Evolutionary conservation across 2,797 vertebrate species (phyloP), one percentile per base, ranked within the genome.

Genomic region (Vultur gryphus): DNA sequence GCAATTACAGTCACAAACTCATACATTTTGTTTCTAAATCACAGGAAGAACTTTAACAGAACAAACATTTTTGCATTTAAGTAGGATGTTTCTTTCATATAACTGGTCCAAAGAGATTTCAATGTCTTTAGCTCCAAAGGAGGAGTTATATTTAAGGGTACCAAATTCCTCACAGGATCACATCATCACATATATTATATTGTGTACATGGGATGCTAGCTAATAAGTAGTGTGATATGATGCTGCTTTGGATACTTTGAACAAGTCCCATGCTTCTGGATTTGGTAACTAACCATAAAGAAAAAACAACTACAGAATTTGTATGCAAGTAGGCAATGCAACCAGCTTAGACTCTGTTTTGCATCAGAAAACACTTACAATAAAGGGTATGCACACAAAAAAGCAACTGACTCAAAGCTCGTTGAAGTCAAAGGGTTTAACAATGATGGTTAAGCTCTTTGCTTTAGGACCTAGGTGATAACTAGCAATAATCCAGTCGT

Each of bases 281-380:
- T 71, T 49, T 75, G 43, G 48, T 86, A 61, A 55, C 24, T 61
- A 67, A 86, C 39, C 15, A 18, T 82, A 75, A 67, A 21, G 43
- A 66, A 91, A 85, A 80, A 75, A 29, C 39, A 52, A 6, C 43
- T 55, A 43, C 69, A 62, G 39, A 78, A 93, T 96, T 93, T 84
- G 91, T 93, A 95, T 94, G 69, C 83, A 90, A 91, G 85, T 24
- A 90, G 62, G 58, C 77, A 78, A 7, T 62, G 55, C 83, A 93
- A 93, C 61, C 54, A 87, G 77, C 55, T 94, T 92, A 44, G 73
- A 9, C 76, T 69, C 93, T 91, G 48, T 89, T 95, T 96, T 95
- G 93, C 89, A 91, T 96, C 76, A 94, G 85, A 94, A 96, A 94
- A 94, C 94, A 70, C 51, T 95, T 89, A 73, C n/a, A 90, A 90